Evolutionary conservation across 2,888 invertebrate genomes (phyloP).

Genomic region (Coleophora flavipennella): DNA sequence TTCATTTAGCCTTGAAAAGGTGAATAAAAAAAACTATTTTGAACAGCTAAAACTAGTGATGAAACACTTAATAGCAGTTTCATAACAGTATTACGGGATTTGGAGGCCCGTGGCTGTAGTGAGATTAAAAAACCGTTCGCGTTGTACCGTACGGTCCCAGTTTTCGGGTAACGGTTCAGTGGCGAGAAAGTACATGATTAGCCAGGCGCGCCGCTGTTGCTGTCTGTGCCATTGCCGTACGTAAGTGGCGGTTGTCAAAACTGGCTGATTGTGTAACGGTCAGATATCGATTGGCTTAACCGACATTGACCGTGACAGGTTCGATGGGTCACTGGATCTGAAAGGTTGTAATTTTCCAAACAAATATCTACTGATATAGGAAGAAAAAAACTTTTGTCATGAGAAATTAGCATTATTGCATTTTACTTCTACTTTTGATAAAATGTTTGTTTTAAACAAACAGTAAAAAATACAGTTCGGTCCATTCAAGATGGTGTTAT

Average conservation of each 20-base stretch:
- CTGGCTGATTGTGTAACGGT: constrained; percentile 40
- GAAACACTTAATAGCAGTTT: constrained; percentile 53
- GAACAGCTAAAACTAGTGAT: constrained; percentile 39
- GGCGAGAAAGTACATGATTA: constrained; percentile 62
- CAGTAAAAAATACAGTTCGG: not conserved
- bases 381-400: no score
- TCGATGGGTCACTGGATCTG: not conserved
- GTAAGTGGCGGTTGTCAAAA: constrained; percentile 27
- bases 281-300: constrained; percentile 14
- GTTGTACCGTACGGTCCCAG: constrained; percentile 63
- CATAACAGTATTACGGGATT: constrained; percentile 66
- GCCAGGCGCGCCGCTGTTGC: constrained; percentile 45
- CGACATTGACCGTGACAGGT: constrained; percentile 24
- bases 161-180: constrained; percentile 57
- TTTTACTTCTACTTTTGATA: not conserved
- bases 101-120: constrained; percentile 32
- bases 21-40: constrained; percentile 21
- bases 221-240: no score
- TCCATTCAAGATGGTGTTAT: not conserved
- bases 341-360: no score
- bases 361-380: no score
- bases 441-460: not conserved
- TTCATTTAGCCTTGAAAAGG: constrained; percentile 35
- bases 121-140: constrained; percentile 51
- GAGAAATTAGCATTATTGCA: no score